Base-by-base conservation (phyloP, 2,113 vertebrate genomes). In the Podiceps cristatus region DNA sequence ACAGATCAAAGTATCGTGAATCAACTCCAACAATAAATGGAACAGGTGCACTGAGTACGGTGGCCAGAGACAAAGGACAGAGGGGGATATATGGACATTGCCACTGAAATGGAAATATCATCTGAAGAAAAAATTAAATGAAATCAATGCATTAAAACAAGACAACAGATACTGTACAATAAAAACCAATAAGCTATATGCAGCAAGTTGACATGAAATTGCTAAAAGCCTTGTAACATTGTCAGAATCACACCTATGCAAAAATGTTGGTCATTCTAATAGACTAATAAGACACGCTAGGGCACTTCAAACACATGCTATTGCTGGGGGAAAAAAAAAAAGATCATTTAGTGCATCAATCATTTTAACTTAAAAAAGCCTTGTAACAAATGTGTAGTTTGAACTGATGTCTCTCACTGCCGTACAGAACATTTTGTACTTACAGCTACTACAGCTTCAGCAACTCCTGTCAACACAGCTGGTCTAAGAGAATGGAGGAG, bases 71-170 rank as follows among this genome's bases (percentile, higher is more conserved):
- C 11, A 99, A 98, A 52, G 99, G 99, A 92, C 99, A 99, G 47
- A 99, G 98, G 6, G 99, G 99, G 83, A 99, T 99, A 96, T 99
- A 99, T 2, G 99, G 99, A 97, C 99, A 99, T 83, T 99, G 99
- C 99, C 99, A 99, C 97, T 99, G 99, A 98, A 99, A 99, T 62
- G 99, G 99, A 97, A 99, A 99, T 97, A 99, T 99, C 99, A 99
- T 99, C 99, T 99, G 97, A 86, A 97, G 93, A 62, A 96, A 86
- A 98, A 97, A 97, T 80, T 78, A 92, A 96, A 96, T 55, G 3
- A 95, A 95, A 96, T 49, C 25, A 95, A 83, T 1, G 1, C 37
- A 93, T 97, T 97, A 94, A 86, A 96, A 95, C 56, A 96, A 55
- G 64, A 84, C 64, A 96, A 93, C 45, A 83, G 19, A 81, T 28